These are phyloP conservation scores for Antennarius striatus DNA, from an alignment of 2,113 vertebrate species.

Conservation along the genomic window DNA sequence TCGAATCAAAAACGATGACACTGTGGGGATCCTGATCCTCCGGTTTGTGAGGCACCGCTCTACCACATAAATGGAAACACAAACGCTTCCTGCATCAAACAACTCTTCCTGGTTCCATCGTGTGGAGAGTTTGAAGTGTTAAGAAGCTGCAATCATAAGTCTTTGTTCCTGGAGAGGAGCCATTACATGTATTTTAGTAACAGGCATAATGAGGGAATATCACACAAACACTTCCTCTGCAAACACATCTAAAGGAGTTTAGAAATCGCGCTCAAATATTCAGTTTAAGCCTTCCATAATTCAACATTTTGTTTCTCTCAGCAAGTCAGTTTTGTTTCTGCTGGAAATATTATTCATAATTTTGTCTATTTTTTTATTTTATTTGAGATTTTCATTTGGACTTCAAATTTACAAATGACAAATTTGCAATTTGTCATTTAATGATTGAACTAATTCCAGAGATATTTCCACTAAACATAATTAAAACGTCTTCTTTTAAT, in stretches of 20 bases:
- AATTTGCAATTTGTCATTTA: no score
- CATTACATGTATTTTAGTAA: neutral
- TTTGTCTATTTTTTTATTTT: neutral
- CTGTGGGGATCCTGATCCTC: neutral
- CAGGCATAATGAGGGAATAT: slow-evolving; percentile 9
- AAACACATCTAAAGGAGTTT: neutral
- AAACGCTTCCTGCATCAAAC: neutral
- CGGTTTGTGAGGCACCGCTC: neutral
- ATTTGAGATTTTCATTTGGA: neutral
- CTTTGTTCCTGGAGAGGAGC: slow-evolving; percentile 10
- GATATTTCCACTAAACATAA: neutral
- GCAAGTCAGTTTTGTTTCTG: neutral
- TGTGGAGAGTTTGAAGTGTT: neutral
- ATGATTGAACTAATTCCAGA: neutral
- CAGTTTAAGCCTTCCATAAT: slow-evolving; percentile 10
- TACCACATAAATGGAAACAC: no score
- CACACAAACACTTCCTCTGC: neutral
- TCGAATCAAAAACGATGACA: no score
- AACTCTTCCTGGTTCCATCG: neutral
- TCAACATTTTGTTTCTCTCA: neutral
- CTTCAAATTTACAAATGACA: no score
- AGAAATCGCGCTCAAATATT: slow-evolving; percentile 18
- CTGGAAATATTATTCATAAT: neutral
- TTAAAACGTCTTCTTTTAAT: neutral
- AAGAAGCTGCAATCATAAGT: neutral